These are phyloP conservation scores for Pagrus major DNA, from an alignment of 2,113 vertebrate species.

Conservation along the genomic window DNA sequence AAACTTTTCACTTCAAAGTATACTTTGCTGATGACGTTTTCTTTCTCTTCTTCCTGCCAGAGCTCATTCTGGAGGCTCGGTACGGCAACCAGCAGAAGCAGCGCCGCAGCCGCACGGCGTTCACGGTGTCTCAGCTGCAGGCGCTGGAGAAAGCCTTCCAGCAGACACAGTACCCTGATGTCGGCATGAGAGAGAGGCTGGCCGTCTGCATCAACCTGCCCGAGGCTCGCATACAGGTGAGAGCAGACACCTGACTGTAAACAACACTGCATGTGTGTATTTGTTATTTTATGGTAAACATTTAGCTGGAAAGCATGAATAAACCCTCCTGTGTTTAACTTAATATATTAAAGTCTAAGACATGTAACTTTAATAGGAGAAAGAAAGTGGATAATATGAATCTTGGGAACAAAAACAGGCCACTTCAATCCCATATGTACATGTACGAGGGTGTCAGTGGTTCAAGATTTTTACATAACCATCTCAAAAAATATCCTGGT, in stretches of 20 bases:
- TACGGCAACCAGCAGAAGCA: slow-evolving; percentile 86
- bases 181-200: slow-evolving; percentile 86
- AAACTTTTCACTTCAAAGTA: not conserved
- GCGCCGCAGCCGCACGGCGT: slow-evolving; percentile 85
- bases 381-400: not conserved
- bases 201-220: slow-evolving; percentile 86
- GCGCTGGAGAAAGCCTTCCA: slow-evolving; percentile 87
- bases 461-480: no score
- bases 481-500: no score
- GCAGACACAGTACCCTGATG: slow-evolving; percentile 87
- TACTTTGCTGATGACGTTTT: not conserved
- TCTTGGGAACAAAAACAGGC: not conserved
- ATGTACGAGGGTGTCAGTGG: no score
- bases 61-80: slow-evolving; percentile 84
- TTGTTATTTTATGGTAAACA: not conserved
- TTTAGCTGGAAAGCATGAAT: not conserved
- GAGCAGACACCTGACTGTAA: not conserved
- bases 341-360: not conserved
- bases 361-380: not conserved
- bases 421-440: no score
- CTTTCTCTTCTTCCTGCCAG: slow-evolving; percentile 58
- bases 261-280: not conserved
- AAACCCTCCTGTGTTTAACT: not conserved
- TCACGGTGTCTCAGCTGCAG: slow-evolving; percentile 84
- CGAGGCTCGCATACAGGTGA: slow-evolving; percentile 88